A percentile compares a stretch with the other conserved stretches of the same genome.
Evolutionary conservation across 1,140 invertebrate species (phyloP).

Genomic region (Caerostris extrusa): DNA sequence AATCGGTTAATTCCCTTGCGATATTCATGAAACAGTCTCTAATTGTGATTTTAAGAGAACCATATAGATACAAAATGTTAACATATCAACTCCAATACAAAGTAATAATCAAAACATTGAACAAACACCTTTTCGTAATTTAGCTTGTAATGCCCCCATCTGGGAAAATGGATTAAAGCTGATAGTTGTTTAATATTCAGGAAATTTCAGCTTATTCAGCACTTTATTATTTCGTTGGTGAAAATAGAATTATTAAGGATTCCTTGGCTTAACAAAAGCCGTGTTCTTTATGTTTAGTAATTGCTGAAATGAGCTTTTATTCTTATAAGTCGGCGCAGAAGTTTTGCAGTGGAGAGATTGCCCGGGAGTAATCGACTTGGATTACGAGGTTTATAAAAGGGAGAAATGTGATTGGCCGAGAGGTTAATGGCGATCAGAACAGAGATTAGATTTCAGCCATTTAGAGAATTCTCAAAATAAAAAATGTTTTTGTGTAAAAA

Average conservation of each 20-base stretch:
- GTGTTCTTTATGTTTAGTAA: constrained; percentile 16
- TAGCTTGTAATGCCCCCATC: constrained; percentile 12
- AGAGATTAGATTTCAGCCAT: not conserved
- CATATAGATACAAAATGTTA: not conserved
- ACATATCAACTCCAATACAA: not conserved
- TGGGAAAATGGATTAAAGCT: not conserved
- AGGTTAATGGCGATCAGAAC: constrained; percentile 33
- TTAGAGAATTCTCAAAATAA: not conserved
- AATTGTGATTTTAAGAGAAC: not conserved
- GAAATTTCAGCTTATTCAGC: not conserved
- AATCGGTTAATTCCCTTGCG: not conserved
- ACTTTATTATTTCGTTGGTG: not conserved
- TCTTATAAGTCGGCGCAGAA: not conserved
- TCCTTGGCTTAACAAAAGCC: not conserved
- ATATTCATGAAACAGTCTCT: not conserved
- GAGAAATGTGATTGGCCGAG: not conserved
- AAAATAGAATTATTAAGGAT: not conserved
- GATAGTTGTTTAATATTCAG: constrained; percentile 61
- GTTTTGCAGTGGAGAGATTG: not conserved
- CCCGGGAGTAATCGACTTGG: not conserved
- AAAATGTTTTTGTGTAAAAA: not conserved
- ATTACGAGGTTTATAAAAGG: constrained; percentile 43
- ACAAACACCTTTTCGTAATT: not conserved
- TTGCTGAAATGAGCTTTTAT: not conserved
- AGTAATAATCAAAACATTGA: not conserved